A percentile compares a stretch with the other conserved stretches of the same genome.
phyloP scores from a whole-genome alignment of 2,888 invertebrate species.

The Galerucella nymphaeae region DNA sequence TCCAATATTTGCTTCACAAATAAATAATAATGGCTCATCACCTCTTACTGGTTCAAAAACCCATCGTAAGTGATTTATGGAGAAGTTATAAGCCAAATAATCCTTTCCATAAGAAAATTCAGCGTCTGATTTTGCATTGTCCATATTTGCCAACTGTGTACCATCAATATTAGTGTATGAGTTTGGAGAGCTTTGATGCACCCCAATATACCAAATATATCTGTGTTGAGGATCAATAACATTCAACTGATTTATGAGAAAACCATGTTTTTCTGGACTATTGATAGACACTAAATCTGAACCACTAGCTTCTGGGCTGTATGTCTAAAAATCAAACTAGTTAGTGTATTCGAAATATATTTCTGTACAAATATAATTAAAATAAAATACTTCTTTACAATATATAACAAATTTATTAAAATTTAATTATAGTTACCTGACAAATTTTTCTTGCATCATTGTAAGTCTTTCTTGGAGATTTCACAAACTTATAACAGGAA shows the following conservation, averaged over 20 bases:
- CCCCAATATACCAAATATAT: conserved; percentile 84
- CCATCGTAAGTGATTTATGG: conserved; percentile 80
- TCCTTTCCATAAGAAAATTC: conserved; percentile 71
- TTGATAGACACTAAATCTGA: conserved; percentile 85
- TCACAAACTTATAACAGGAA: conserved; percentile 90
- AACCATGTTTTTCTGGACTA: conserved; percentile 87
- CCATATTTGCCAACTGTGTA: conserved; percentile 80
- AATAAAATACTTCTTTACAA: no score
- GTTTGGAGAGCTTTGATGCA: conserved; percentile 78
- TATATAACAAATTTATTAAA: no score
- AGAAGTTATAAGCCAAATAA: conserved; percentile 83
- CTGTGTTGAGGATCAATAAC: conserved; percentile 86
- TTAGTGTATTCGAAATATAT: no score
- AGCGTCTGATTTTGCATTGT: conserved; percentile 82
- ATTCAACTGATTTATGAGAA: conserved; percentile 84
- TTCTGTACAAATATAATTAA: no score
- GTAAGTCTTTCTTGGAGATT: conserved; percentile 83
- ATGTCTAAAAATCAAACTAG: conserved; percentile 32
- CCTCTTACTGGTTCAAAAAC: conserved; percentile 85
- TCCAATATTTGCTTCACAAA: conserved; percentile 88
- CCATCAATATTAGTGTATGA: conserved; percentile 90
- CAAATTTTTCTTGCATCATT: conserved; percentile 87
- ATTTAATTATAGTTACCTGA: conserved; percentile 61
- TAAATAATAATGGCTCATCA: conserved; percentile 80
- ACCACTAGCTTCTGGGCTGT: conserved; percentile 63